phyloP scores from a whole-genome alignment of 2,113 vertebrate genomes.

The Gymnarchus niloticus region DNA sequence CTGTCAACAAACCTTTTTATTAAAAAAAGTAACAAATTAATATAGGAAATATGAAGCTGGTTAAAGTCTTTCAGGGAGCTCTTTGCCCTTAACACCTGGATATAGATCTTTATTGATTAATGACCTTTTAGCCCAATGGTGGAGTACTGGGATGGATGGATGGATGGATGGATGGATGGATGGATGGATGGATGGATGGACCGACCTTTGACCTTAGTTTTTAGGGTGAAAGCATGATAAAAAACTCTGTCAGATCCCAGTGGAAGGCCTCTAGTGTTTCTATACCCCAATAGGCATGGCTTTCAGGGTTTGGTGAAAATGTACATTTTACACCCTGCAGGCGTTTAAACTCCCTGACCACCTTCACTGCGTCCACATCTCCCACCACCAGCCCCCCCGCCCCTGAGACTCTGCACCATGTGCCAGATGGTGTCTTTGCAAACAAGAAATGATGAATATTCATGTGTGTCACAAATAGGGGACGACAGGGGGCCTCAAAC shows the following conservation, averaged over 20 bases:
- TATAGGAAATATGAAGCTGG: background rate
- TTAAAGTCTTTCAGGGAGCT: background rate
- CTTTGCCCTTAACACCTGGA: background rate
- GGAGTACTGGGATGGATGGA: background rate
- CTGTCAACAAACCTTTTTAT: background rate
- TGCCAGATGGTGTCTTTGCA: constrained; percentile 64
- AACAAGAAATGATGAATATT: constrained; percentile 61
- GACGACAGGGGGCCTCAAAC: background rate
- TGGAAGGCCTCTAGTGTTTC: background rate
- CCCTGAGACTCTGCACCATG: constrained; percentile 42
- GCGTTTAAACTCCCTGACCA: constrained; percentile 34
- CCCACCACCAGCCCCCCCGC: background rate
- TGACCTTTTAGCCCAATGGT: background rate
- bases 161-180: background rate
- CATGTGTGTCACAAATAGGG: constrained; percentile 44
- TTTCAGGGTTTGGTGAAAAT: background rate
- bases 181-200: background rate
- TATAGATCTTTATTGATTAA: background rate
- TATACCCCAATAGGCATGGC: background rate
- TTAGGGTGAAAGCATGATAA: background rate
- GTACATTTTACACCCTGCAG: constrained; percentile 21
- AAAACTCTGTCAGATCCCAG: background rate
- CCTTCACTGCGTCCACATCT: constrained; percentile 25
- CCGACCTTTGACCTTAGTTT: background rate
- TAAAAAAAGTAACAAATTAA: background rate